A percentile compares a stretch with the other conserved stretches of the same genome.
Conservation (phyloP, 35 echinoderm and acorn worm species). For the Patiria miniata region DNA sequence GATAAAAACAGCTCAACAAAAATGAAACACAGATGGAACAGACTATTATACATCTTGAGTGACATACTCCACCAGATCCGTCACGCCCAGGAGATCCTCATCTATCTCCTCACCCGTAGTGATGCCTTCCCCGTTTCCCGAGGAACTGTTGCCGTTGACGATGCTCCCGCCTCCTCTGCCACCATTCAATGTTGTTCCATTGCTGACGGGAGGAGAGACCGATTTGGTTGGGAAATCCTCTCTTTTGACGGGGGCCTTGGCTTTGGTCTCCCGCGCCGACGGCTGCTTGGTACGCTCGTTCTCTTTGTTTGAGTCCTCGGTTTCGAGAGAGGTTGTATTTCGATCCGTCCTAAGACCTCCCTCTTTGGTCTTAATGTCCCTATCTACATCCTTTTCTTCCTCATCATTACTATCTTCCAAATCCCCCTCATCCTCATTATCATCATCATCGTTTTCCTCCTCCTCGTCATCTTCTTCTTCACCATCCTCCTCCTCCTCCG, state of each 20-base stretch:
- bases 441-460: neutral
- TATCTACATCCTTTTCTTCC: neutral
- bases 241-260: slow-evolving; percentile 39
- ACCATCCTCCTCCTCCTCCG: slow-evolving; percentile 36
- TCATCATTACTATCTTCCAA: slow-evolving; percentile 16
- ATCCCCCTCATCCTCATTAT: neutral
- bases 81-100: slow-evolving; percentile 69
- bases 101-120: slow-evolving; percentile 55
- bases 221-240: slow-evolving; percentile 11
- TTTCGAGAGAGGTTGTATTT: neutral
- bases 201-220: neutral
- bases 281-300: slow-evolving; percentile 10
- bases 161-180: neutral
- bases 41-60: slow-evolving; percentile 55
- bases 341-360: neutral
- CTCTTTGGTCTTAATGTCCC: neutral
- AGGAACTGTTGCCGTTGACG: slow-evolving; percentile 9
- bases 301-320: slow-evolving; percentile 45
- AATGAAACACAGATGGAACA: neutral
- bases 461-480: neutral
- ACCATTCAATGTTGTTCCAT: slow-evolving; percentile 15
- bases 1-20: too few species aligned
- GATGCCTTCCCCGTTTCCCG: neutral
- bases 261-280: neutral
- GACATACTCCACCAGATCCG: slow-evolving; percentile 76